Conservation (phyloP, 1,140 invertebrate species). For the Drosophila kohkoa region DNA sequence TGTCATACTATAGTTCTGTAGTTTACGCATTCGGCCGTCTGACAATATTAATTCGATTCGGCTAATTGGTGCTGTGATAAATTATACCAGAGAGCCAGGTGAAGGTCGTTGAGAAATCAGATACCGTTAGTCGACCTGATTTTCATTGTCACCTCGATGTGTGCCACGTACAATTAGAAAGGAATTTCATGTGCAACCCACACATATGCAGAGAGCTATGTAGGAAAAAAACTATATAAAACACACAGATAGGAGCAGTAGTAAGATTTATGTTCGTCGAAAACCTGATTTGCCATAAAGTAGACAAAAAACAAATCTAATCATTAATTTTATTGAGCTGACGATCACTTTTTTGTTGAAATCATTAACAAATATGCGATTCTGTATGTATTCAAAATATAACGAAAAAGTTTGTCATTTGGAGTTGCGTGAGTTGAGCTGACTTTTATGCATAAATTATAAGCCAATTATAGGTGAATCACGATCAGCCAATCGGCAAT, state of each 20-base stretch:
- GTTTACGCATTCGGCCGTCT: background rate
- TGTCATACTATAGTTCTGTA: background rate
- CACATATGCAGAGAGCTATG: conserved; percentile 42
- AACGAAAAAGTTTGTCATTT: conserved; percentile 62
- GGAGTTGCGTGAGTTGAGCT: conserved; percentile 49
- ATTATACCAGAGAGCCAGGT: conserved; percentile 31
- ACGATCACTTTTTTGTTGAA: conserved; percentile 81
- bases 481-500: conserved; percentile 63
- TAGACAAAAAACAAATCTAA: conserved; percentile 61
- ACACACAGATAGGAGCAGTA: conserved; percentile 2
- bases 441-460: conserved; percentile 76
- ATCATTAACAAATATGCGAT: conserved; percentile 80
- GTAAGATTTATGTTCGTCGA: conserved; percentile 69
- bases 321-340: conserved; percentile 83
- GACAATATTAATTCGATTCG: conserved; percentile 31
- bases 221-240: conserved; percentile 7
- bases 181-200: conserved; percentile 76
- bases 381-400: conserved; percentile 65
- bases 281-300: conserved; percentile 75
- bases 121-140: conserved; percentile 72
- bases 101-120: conserved; percentile 47
- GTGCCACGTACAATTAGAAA: conserved; percentile 77
- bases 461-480: conserved; percentile 82
- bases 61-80: conserved; percentile 33
- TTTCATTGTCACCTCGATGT: conserved; percentile 54